Evolutionary conservation across 2,797 vertebrate species (phyloP), one percentile per base, ranked within the genome.

Genomic region (Yasuhikotakia modesta): DNA sequence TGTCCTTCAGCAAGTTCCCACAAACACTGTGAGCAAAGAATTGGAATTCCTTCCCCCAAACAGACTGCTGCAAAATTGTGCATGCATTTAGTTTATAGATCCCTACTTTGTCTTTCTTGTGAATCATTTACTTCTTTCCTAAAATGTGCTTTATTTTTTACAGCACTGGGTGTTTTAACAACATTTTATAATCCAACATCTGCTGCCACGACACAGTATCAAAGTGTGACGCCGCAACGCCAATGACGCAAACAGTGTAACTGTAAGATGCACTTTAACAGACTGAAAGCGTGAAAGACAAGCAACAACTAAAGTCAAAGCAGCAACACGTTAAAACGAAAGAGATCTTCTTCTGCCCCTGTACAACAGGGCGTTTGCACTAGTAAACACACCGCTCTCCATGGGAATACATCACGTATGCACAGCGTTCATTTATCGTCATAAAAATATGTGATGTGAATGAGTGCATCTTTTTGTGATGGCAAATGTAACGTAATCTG

Each of bases 261-360:
- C n/a, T 2, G 12, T 65, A 53, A 69, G n/a, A 68, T 2, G 57
- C 2, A 8, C 4, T 67, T 4, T 11, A 66, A 65, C 3, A 19
- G 14, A 7, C 52, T 32, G 57, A 30, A 1, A 21, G 17, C 50
- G 19, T 57, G 24, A 27, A 58, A 27, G 5, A 60, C 5, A 30
- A 60, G 58, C 58, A n/a, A 35, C n/a, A n/a, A n/a, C n/a, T n/a
- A 24, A 68, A 19, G 10, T 16, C 46, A 30, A 64, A 63, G 63
- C 39, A 48, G 53, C 17, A 27, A 60, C 39, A 7, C 48, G 2
- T 35, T 24, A 61, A 27, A 27, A 60, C 57, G 27, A 2, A 32
- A 32, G 19, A 32, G 50, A 66, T 45, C 14, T 2, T 60, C 57
- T 24, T 22, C 2, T 63, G 14, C 50, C 50, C 13, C 45, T 19